phyloP scores from a whole-genome alignment of 2,888 invertebrate species.

The Ichneumoninae sp. region DNA sequence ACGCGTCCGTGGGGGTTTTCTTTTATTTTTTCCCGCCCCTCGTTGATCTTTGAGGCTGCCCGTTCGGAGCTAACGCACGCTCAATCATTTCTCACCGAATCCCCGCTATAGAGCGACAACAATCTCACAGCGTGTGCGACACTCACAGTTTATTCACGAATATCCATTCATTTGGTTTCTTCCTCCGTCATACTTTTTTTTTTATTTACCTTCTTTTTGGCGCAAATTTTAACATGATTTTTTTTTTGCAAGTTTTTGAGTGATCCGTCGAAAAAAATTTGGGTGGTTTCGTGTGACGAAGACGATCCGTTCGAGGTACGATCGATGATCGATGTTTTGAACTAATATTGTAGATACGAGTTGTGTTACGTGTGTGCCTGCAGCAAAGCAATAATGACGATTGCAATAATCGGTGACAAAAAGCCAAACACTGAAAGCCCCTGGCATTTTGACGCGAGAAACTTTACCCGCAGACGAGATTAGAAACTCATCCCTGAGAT shows the following conservation, averaged over 20 bases:
- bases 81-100: neutral
- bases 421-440: conserved; percentile 45
- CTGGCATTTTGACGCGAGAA: conserved; percentile 57
- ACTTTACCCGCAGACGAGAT: conserved; percentile 60
- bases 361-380: conserved; percentile 58
- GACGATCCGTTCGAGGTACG: neutral
- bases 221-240: neutral
- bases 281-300: neutral
- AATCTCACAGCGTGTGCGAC: conserved; percentile 16
- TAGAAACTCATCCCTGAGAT: conserved; percentile 64
- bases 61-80: neutral
- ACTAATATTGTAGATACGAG: conserved; percentile 46
- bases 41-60: neutral
- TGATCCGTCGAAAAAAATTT: neutral
- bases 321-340: neutral
- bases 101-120: conserved; percentile 8
- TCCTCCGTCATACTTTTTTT: neutral
- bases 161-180: conserved; percentile 5
- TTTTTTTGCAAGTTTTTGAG: neutral
- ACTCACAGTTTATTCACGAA: conserved; percentile 19
- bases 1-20: conserved; percentile 46
- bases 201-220: neutral
- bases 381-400: conserved; percentile 20
- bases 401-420: conserved; percentile 1
- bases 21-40: neutral